Percentiles rank a stretch among this genome's conserved stretches.
Conservation (phyloP, 2,888 invertebrate genomes). For the Anagyrus pseudococci region DNA sequence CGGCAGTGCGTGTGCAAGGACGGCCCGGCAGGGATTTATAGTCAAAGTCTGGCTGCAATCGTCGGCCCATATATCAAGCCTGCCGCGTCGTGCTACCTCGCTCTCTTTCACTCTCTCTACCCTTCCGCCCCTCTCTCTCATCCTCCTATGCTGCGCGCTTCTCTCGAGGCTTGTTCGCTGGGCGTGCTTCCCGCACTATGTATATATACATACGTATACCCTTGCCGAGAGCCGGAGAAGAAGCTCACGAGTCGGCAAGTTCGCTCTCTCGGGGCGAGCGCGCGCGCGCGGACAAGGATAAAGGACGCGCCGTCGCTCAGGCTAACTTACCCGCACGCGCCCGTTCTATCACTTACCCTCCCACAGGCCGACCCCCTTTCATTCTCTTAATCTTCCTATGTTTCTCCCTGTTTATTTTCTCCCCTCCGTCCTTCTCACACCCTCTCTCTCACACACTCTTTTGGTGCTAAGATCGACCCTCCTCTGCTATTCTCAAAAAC, state of each 20-base stretch:
- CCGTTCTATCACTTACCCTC: slow-evolving; percentile 33
- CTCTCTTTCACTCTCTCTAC: too few species aligned
- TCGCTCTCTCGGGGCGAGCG: too few species aligned
- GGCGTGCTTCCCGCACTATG: neutral
- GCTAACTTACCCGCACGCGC: slow-evolving; percentile 17
- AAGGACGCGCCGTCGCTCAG: slow-evolving; percentile 31
- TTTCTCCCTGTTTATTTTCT: slow-evolving; percentile 36
- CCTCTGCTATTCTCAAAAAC: too few species aligned
- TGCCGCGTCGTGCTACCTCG: slow-evolving; percentile 19
- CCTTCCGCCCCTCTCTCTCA: neutral
- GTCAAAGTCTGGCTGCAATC: slow-evolving; percentile 51
- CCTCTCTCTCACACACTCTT: too few species aligned
- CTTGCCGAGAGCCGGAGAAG: neutral
- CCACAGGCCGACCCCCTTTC: slow-evolving; percentile 30
- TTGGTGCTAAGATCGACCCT: too few species aligned
- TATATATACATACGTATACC: too few species aligned
- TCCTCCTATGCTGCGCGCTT: too few species aligned
- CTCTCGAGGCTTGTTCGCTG: neutral
- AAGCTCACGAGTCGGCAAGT: slow-evolving; percentile 11
- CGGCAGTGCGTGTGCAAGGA: slow-evolving; percentile 18
- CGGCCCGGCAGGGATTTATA: slow-evolving; percentile 46
- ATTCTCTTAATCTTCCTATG: slow-evolving; percentile 38
- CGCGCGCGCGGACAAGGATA: slow-evolving; percentile 33
- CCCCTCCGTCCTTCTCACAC: slow-evolving; percentile 6
- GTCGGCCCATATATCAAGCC: slow-evolving; percentile 47